Evolutionary conservation across 2,888 invertebrate genomes (phyloP).

Genomic region (Conchocele bisecta): DNA sequence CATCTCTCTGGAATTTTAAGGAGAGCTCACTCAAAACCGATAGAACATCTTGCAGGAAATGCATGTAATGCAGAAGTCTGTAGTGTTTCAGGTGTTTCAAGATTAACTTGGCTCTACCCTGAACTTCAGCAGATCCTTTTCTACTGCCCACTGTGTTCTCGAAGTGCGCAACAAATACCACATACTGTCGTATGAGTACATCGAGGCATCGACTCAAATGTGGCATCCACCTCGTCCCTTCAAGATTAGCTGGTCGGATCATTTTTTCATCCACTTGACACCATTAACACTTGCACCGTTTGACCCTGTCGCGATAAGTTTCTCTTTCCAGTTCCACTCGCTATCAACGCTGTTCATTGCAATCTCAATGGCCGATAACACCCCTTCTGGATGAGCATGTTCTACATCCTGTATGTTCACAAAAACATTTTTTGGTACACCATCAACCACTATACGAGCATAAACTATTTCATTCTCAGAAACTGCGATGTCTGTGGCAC

Average conservation of each 20-base stretch:
- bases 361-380: conserved; percentile 6
- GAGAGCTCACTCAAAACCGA: conserved; percentile 2
- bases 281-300: conserved; percentile 31
- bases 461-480: conserved; percentile 44
- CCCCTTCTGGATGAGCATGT: conserved; percentile 33
- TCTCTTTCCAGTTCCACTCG: conserved; percentile 18
- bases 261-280: conserved; percentile 17
- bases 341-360: conserved; percentile 3
- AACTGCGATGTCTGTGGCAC: conserved; percentile 34
- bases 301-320: conserved; percentile 9
- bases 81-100: conserved; percentile 1
- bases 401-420: conserved; percentile 14
- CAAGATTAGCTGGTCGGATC: conserved; percentile 12
- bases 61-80: conserved; percentile 8
- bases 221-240: conserved; percentile 26
- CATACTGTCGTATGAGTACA: background rate
- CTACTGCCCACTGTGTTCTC: conserved; percentile 2
- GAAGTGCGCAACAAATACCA: conserved; percentile 5
- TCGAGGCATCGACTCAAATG: background rate
- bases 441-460: background rate
- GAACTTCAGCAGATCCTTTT: conserved; percentile 9
- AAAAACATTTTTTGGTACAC: background rate
- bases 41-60: conserved; percentile 10
- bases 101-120: background rate
- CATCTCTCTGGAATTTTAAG: background rate